Evolutionary conservation across 2,888 invertebrate genomes (phyloP).

Genomic region (Dyspetes luteomarginatus): DNA sequence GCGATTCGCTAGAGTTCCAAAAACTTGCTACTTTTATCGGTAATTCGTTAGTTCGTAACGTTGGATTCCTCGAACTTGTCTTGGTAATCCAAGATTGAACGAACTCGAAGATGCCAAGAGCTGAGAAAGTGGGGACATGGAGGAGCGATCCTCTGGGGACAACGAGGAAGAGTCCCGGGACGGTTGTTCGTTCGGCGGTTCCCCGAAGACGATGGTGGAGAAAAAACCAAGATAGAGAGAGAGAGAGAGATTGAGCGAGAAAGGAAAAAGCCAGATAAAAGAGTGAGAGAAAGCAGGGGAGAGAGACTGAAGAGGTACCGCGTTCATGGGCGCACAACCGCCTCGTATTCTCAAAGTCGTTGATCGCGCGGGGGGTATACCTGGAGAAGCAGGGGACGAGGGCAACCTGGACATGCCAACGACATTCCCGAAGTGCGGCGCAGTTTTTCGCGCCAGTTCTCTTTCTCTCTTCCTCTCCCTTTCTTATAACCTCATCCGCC

Average conservation of each 20-base stretch:
- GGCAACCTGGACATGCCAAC: constrained; percentile 80
- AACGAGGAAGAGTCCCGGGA: constrained; percentile 71
- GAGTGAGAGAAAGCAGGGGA: constrained; percentile 63
- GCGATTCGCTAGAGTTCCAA: constrained; percentile 24
- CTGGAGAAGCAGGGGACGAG: constrained; percentile 72
- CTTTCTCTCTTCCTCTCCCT: constrained; percentile 7
- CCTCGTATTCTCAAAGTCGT: constrained; percentile 73
- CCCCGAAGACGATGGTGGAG: constrained; percentile 63
- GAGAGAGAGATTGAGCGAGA: constrained; percentile 48
- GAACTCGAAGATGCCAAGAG: constrained; percentile 27
- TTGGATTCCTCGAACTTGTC: constrained; percentile 54
- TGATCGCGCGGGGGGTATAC: constrained; percentile 64
- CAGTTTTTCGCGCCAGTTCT: constrained; percentile 78
- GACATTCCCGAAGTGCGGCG: constrained; percentile 81
- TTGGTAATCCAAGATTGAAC: constrained; percentile 56
- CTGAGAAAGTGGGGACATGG: constrained; percentile 33
- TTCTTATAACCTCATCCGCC: not conserved
- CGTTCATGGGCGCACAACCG: constrained; percentile 62
- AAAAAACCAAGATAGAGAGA: constrained; percentile 68
- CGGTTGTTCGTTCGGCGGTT: constrained; percentile 69
- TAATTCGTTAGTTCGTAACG: constrained; percentile 34
- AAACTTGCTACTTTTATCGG: constrained; percentile 31
- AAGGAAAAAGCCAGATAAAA: constrained; percentile 55
- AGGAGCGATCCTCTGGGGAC: constrained; percentile 63
- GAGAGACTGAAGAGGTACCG: constrained; percentile 35